Conservation (phyloP, 2,113 vertebrate genomes). For the Ceyx melanurus region DNA sequence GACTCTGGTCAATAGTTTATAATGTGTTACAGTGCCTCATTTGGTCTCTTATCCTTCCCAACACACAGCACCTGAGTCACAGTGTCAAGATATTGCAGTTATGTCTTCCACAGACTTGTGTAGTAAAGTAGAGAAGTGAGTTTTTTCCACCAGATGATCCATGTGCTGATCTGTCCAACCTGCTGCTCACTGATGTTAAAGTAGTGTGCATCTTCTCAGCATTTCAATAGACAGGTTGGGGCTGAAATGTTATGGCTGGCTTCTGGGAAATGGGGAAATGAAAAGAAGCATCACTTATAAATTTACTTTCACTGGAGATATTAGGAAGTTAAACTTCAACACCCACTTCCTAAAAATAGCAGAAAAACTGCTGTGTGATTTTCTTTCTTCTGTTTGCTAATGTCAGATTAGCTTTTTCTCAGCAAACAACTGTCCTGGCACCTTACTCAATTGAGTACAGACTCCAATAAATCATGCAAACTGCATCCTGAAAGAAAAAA, state of each 20-base stretch:
- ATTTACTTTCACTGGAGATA: not conserved
- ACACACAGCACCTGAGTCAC: not conserved
- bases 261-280: not conserved
- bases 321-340: not conserved
- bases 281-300: not conserved
- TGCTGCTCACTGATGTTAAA: not conserved
- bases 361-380: not conserved
- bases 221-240: not conserved
- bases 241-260: not conserved
- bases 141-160: not conserved
- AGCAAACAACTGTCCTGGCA: not conserved
- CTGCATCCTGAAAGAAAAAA: not conserved
- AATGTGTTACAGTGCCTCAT: not conserved
- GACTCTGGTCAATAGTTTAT: not conserved
- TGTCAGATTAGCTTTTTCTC: not conserved
- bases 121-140: not conserved
- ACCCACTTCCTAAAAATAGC: not conserved
- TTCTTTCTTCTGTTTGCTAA: not conserved
- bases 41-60: not conserved
- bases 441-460: not conserved
- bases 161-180: not conserved
- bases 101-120: not conserved
- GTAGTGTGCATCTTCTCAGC: not conserved
- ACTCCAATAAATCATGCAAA: not conserved
- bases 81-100: not conserved